Percentiles rank a stretch among this genome's conserved stretches.
These are phyloP conservation scores for Ptiloglossa arizonensis DNA, from an alignment of 1,140 invertebrate species.

Conservation along the genomic window DNA sequence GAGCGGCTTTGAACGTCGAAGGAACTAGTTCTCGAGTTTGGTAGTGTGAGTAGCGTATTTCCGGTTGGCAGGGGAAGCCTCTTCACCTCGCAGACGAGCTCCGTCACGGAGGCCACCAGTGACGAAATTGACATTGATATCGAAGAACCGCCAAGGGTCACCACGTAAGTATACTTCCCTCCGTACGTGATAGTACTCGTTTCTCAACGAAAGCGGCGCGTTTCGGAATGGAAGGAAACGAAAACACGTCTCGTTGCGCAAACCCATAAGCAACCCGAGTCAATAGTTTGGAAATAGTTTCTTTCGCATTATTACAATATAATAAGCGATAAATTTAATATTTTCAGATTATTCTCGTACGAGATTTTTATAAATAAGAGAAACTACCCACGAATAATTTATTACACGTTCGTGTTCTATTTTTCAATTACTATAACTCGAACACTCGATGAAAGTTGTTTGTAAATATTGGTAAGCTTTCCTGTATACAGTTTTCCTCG, in stretches of 20 bases:
- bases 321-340: too few species aligned
- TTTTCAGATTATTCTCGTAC: too few species aligned
- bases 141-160: constrained; percentile 86
- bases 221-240: background rate
- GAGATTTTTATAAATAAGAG: too few species aligned
- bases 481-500: too few species aligned
- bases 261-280: too few species aligned
- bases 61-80: constrained; percentile 80
- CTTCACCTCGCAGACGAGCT: constrained; percentile 86
- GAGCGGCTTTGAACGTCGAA: constrained; percentile 32
- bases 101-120: constrained; percentile 87
- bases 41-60: constrained; percentile 73
- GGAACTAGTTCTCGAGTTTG: constrained; percentile 60
- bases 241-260: background rate
- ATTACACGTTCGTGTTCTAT: too few species aligned
- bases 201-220: background rate
- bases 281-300: too few species aligned
- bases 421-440: too few species aligned
- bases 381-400: too few species aligned
- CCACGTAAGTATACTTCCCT: constrained; percentile 83
- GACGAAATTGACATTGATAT: constrained; percentile 88
- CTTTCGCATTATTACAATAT: too few species aligned
- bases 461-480: too few species aligned
- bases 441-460: too few species aligned
- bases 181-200: background rate